phyloP scores from a whole-genome alignment of 2,888 invertebrate species.

The Orchesella flavescens region DNA sequence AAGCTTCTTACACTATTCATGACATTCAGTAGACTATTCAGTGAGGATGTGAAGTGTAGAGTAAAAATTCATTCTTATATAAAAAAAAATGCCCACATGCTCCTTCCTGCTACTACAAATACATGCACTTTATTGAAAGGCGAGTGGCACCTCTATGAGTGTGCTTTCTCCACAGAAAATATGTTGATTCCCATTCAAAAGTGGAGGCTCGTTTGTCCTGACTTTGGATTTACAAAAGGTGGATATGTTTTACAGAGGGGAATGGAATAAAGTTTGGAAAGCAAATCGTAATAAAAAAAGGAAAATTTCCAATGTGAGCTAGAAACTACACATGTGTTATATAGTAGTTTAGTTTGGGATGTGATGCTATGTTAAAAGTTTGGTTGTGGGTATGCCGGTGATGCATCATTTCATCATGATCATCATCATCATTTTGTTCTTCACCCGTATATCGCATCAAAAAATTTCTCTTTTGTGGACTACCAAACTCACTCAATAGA shows the following conservation, averaged over 20 bases:
- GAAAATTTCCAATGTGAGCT: not conserved
- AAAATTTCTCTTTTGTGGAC: slow-evolving; percentile 12
- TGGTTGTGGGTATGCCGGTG: slow-evolving; percentile 20
- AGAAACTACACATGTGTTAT: not conserved
- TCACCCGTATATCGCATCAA: slow-evolving; percentile 12
- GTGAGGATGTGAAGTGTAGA: not conserved
- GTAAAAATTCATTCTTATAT: not conserved
- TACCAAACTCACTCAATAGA: not conserved
- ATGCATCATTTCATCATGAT: slow-evolving; percentile 33
- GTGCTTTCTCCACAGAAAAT: not conserved
- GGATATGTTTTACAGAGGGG: not conserved
- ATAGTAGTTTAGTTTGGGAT: not conserved
- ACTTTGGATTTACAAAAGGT: slow-evolving; percentile 6
- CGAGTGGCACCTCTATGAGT: no score
- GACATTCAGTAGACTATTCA: not conserved
- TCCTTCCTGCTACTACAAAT: not conserved
- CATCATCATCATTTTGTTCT: not conserved
- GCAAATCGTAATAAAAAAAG: slow-evolving; percentile 34
- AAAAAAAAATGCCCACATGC: slow-evolving; percentile 5
- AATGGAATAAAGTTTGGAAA: slow-evolving; percentile 22
- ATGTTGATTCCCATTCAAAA: not conserved
- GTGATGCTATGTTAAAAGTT: slow-evolving; percentile 20
- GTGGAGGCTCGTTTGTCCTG: slow-evolving; percentile 4
- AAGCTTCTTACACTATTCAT: slow-evolving; percentile 7
- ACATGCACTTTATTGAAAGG: no score